phyloP scores from a whole-genome alignment of 2,888 invertebrate species.

The Drosophila picticornis region DNA sequence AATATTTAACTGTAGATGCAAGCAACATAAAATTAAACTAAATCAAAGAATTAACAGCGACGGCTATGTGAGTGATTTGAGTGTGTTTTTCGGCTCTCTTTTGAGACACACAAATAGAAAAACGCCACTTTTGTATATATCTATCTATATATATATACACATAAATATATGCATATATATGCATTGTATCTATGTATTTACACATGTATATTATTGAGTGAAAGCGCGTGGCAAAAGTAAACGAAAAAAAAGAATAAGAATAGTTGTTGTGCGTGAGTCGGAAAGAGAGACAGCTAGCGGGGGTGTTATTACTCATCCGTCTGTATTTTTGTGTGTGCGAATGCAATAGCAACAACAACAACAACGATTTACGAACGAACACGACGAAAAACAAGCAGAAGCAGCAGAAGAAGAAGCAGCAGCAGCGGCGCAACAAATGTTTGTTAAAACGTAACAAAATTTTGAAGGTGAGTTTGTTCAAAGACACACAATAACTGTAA shows the following conservation, averaged over 20 bases:
- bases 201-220: constrained; percentile 44
- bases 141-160: constrained; percentile 14
- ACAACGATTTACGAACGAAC: constrained; percentile 45
- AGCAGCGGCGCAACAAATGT: constrained; percentile 70
- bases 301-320: constrained; percentile 66
- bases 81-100: constrained; percentile 32
- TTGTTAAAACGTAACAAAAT: constrained; percentile 59
- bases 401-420: constrained; percentile 18
- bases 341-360: constrained; percentile 33
- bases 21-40: background rate
- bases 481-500: constrained; percentile 6
- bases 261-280: background rate
- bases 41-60: constrained; percentile 1
- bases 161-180: constrained; percentile 12
- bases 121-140: constrained; percentile 41
- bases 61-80: constrained; percentile 16
- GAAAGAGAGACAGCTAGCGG: constrained; percentile 12
- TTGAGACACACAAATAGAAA: constrained; percentile 61
- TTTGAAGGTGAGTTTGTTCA: constrained; percentile 53
- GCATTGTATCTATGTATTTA: constrained; percentile 22
- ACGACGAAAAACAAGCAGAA: constrained; percentile 37
- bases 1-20: constrained; percentile 16
- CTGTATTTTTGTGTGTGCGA: constrained; percentile 64
- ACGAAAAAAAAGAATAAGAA: constrained; percentile 22
- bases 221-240: constrained; percentile 62